Evolutionary conservation across 2,888 invertebrate species (phyloP), one percentile per base, ranked within the genome.

Genomic region (Sphaerophoria taeniata): DNA sequence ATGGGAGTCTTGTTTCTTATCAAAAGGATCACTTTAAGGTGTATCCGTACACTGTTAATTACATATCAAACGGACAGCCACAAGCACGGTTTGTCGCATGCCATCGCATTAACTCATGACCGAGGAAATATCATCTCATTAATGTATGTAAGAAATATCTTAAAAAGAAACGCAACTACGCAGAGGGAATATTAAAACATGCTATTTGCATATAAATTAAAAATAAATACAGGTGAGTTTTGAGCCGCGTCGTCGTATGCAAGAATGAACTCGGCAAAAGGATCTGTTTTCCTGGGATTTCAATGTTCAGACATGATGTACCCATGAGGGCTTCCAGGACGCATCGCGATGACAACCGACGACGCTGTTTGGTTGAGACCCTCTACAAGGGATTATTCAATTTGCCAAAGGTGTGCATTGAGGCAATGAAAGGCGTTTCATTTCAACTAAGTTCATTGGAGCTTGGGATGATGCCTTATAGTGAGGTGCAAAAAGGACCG

Each of bases 121-220:
- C n/a, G n/a, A n/a, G n/a, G n/a, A n/a, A 39, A 7, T 16, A 16
- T 36, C 36, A 36, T 9, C 39, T 9, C 7, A 39, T 36, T 36
- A 14, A 31, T 56, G 34, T 56, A 56, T 56, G 56, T 11, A 56
- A 2, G 39, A 60, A 47, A 70, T 71, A 63, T 65, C 63, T 56
- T 63, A 69, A 80, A 58, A 71, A 81, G 73, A 81, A 85, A 81
- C 76, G 47, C 85, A 80, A 85, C 81, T 85, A 85, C 81, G 85
- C 81, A 70, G 81, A 85, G 85, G 51, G 85, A 85, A 85, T 85
- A 81, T 85, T 85, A 80, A 85, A 85, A 77, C 85, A 76, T 73
- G 80, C 76, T 85, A 85, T 85, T 85, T 85, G 85, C 85, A 85
- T 85, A 85, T 85, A 85, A 85, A 85, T 85, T 85, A 85, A 85